Conservation (phyloP, 1,140 invertebrate genomes). For the Leguminivora glycinivorella region DNA sequence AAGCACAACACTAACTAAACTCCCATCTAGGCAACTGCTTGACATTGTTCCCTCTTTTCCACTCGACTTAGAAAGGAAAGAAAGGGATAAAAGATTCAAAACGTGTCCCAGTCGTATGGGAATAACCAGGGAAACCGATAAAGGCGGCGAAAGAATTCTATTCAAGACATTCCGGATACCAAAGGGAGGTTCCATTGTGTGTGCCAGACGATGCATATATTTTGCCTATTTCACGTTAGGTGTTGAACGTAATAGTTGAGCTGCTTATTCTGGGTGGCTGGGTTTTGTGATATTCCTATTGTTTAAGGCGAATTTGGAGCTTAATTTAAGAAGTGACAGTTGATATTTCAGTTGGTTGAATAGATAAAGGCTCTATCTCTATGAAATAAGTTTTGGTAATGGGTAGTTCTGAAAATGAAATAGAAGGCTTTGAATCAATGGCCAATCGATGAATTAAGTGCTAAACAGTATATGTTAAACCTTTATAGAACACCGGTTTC, state of each 20-base stretch:
- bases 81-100: not conserved
- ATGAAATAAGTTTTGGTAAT: no score
- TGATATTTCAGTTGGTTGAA: not conserved
- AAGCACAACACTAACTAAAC: not conserved
- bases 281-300: no score
- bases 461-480: no score
- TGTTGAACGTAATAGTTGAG: conserved; percentile 15
- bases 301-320: no score
- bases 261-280: not conserved
- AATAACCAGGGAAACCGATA: conserved; percentile 38
- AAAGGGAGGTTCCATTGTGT: conserved; percentile 31
- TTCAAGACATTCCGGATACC: conserved; percentile 48
- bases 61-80: not conserved
- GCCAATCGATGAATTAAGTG: no score
- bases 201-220: conserved; percentile 31
- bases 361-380: no score
- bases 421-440: no score
- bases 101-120: not conserved
- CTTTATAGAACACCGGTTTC: no score
- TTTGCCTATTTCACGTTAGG: conserved; percentile 29
- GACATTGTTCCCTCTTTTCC: not conserved
- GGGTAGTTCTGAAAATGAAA: no score
- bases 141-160: conserved; percentile 51
- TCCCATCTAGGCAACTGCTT: not conserved
- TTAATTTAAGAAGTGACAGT: no score